These are phyloP conservation scores for Eidolon dupreanum DNA, from an alignment of 2,797 vertebrate species.

Conservation along the genomic window DNA sequence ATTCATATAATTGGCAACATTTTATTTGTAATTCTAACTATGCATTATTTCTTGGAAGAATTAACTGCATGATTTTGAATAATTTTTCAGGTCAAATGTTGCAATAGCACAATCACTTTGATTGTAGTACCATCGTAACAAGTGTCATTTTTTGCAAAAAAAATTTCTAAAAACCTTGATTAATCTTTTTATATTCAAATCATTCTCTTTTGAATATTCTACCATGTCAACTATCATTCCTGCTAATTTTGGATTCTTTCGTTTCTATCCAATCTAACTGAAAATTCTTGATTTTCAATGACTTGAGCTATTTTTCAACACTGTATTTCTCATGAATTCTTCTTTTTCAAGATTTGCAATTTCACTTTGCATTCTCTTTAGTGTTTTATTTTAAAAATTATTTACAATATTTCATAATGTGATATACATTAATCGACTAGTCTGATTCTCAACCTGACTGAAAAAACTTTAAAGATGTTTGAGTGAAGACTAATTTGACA, in stretches of 20 bases:
- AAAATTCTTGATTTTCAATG: conserved; percentile 11
- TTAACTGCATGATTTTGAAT: not conserved
- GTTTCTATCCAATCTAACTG: not conserved
- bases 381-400: conserved; percentile 24
- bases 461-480: not conserved
- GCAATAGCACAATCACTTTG: not conserved
- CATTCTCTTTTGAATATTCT: not conserved
- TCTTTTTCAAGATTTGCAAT: not conserved
- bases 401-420: not conserved
- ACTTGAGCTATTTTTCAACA: not conserved
- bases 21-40: conserved; percentile 2
- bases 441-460: not conserved
- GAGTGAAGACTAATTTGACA: conserved; percentile 13
- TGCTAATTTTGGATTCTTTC: not conserved
- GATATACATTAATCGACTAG: not conserved
- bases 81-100: conserved; percentile 33
- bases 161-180: not conserved
- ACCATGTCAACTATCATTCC: not conserved
- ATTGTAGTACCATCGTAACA: not conserved
- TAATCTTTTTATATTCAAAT: conserved; percentile 29
- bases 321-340: not conserved
- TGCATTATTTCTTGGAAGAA: conserved; percentile 14
- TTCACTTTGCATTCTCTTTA: conserved; percentile 31
- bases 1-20: not conserved
- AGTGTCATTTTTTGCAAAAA: not conserved